Evolutionary conservation across 2,113 vertebrate genomes (phyloP), one percentile per base, ranked within the genome.

Genomic region (Cranoglanis bouderius): DNA sequence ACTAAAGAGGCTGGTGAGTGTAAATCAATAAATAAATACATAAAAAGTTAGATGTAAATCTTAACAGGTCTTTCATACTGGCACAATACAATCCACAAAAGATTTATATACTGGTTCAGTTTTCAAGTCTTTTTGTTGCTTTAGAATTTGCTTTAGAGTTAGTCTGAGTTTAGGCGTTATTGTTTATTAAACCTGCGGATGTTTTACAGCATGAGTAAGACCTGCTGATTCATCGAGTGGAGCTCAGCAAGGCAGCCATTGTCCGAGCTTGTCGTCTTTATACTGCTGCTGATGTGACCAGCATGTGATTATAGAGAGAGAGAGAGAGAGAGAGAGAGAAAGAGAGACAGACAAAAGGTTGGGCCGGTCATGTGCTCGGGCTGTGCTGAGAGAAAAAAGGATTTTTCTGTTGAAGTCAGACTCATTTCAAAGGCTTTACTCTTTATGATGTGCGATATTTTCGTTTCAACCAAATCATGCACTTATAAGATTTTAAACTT

Each of bases 171-270:
- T n/a, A 84, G 59, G 59, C 43, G 9, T 49, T 9, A 2, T n/a
- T 55, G 26, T 78, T n/a, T 18, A 8, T 8, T 7, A 51, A 85
- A n/a, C 43, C 38, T 32, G 6, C 19, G 59, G 19, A 55, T 75
- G 29, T n/a, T 67, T 29, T 83, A 78, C 82, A 74, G 84, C 55
- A 70, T 51, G 84, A 53, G 84, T 53, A 67, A 78, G 40, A 43
- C 78, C 57, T 86, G 90, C 87, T 85, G 87, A 90, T 82, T 90
- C 90, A 83, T 46, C 59, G 32, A 86, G 51, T 72, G n/a, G 57
- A 35, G 46, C 49, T 78, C 78, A 32, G 85, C 81, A 43, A 74
- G 87, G 72, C 70, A 46, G 59, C 81, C 63, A 74, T 89, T 90
- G 88, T 89, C 74, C 43, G 32, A 21, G 63, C 80, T 88, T 21